phyloP scores from a whole-genome alignment of 2,797 vertebrate species.

The Hippocampus kuda region DNA sequence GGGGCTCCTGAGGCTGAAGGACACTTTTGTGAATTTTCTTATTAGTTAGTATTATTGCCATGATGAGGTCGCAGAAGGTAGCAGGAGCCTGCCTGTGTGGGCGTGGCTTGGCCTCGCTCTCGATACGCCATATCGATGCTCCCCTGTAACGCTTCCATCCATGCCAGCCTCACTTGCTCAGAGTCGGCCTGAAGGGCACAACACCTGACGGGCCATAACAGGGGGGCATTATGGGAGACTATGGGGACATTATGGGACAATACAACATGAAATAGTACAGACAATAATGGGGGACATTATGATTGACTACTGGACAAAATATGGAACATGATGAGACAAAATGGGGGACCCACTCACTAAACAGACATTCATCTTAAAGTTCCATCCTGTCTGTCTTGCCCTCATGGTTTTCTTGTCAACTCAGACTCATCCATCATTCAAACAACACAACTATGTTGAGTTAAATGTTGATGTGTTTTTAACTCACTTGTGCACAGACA shows the following conservation, averaged over 20 bases:
- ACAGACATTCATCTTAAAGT: too few species aligned
- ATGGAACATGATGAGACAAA: too few species aligned
- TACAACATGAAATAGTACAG: too few species aligned
- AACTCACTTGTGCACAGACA: conserved; percentile 66
- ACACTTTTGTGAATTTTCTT: background rate
- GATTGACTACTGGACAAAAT: too few species aligned
- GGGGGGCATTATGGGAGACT: too few species aligned
- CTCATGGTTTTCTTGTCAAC: background rate
- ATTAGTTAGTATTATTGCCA: background rate
- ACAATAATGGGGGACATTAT: too few species aligned
- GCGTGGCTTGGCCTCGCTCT: conserved; percentile 25
- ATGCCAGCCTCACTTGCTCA: conserved; percentile 55
- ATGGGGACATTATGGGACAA: too few species aligned
- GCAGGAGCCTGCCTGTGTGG: conserved; percentile 23
- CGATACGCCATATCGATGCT: conserved; percentile 69
- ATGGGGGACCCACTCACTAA: too few species aligned
- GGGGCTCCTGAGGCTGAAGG: conserved; percentile 41
- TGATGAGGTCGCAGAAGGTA: background rate
- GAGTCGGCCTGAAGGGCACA: conserved; percentile 68
- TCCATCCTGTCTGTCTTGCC: background rate
- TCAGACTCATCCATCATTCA: too few species aligned
- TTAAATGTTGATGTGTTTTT: background rate
- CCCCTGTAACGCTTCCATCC: conserved; percentile 61
- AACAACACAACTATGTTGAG: too few species aligned
- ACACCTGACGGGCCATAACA: conserved; percentile 41